These are phyloP conservation scores for Xiphias gladius DNA, from an alignment of 2,113 vertebrate species.

Conservation along the genomic window DNA sequence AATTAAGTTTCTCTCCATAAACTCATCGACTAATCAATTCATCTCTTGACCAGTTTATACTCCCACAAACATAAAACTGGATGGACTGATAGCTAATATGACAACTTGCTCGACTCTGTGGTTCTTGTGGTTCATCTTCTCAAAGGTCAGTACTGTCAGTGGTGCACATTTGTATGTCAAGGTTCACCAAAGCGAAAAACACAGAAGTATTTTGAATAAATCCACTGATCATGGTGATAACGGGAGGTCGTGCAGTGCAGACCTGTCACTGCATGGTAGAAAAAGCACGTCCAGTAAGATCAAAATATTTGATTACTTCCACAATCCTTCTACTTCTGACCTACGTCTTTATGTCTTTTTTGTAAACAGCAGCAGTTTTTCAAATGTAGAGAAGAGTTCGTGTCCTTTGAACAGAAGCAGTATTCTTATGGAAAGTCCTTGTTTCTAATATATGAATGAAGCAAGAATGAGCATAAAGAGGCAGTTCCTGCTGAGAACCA, in stretches of 20 bases:
- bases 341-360: neutral
- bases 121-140: neutral
- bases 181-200: neutral
- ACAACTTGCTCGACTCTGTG: neutral
- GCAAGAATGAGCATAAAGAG: conserved; percentile 54
- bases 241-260: neutral
- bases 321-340: conserved; percentile 11
- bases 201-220: neutral
- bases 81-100: too few relatives aligned
- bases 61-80: too few relatives aligned
- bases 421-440: conserved; percentile 19
- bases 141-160: too few relatives aligned
- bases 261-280: neutral
- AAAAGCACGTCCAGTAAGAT: neutral
- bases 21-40: too few relatives aligned
- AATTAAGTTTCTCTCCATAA: too few relatives aligned
- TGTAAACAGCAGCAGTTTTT: neutral
- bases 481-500: conserved; percentile 1
- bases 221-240: neutral
- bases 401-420: conserved; percentile 31
- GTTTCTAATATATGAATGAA: conserved; percentile 35
- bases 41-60: too few relatives aligned
- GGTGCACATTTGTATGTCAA: neutral
- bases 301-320: conserved; percentile 1
- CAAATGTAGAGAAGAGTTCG: conserved; percentile 6